phyloP scores from a whole-genome alignment of 1,140 invertebrate genomes.

The Antheraea pernyi region DNA sequence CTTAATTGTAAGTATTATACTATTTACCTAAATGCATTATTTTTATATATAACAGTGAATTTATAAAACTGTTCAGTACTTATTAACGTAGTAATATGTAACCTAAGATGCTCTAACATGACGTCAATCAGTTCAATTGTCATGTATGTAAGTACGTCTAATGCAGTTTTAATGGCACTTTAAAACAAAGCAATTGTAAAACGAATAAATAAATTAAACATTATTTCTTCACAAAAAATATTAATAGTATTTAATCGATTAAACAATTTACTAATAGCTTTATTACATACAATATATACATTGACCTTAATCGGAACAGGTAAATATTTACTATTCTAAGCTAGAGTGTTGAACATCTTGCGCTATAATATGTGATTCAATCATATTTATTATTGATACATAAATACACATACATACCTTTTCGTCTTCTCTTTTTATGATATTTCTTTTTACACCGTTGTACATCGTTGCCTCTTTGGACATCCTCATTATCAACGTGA shows the following conservation, averaged over 20 bases:
- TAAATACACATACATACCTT: conserved; percentile 25
- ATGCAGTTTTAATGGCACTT: neutral
- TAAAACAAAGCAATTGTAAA: neutral
- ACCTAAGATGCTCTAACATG: neutral
- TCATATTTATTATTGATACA: neutral
- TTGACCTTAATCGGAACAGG: neutral
- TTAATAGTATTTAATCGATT: neutral
- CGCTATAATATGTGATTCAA: too few relatives aligned
- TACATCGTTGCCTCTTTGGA: conserved; percentile 14
- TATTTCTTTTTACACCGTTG: conserved; percentile 32
- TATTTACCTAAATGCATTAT: too few relatives aligned
- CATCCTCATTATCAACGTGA: conserved; percentile 16
- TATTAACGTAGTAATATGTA: neutral
- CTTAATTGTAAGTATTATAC: too few relatives aligned
- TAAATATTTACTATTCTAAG: neutral
- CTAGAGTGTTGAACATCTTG: neutral
- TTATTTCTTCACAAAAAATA: neutral
- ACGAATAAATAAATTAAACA: neutral
- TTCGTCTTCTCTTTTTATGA: conserved; percentile 25
- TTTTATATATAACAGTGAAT: too few relatives aligned
- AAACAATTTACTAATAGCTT: neutral
- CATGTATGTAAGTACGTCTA: neutral
- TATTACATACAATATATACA: neutral
- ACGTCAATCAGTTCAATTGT: neutral
- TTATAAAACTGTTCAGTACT: neutral